Evolutionary conservation across 2,888 invertebrate genomes (phyloP).

Genomic region (Harpagoxenus sublaevis): DNA sequence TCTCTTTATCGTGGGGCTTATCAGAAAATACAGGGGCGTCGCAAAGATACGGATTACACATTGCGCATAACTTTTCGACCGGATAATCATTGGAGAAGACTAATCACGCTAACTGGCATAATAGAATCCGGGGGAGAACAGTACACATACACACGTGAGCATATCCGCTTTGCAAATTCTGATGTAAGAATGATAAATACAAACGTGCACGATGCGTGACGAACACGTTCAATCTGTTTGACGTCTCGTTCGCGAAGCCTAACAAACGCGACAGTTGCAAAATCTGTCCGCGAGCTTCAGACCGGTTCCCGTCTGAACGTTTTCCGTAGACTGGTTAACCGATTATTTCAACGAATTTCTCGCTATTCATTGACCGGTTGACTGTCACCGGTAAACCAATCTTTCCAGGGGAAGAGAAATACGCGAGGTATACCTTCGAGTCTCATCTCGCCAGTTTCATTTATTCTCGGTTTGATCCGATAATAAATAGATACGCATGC

Average conservation of each 20-base stretch:
- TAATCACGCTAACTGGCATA: neutral
- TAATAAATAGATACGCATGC: neutral
- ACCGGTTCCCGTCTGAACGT: neutral
- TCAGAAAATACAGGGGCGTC: neutral
- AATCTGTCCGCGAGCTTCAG: slow-evolving; percentile 20
- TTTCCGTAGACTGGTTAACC: neutral
- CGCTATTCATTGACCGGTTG: slow-evolving; percentile 2
- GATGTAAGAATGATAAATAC: slow-evolving; percentile 31
- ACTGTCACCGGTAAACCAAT: neutral
- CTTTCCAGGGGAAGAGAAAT: no score
- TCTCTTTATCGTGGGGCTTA: neutral
- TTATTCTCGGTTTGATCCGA: neutral
- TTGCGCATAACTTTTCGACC: neutral
- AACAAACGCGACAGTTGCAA: slow-evolving; percentile 34
- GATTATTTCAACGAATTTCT: slow-evolving; percentile 16
- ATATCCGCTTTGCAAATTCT: slow-evolving; percentile 11
- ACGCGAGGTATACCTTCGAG: neutral
- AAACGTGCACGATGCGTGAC: slow-evolving; percentile 19
- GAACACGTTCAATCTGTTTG: slow-evolving; percentile 28
- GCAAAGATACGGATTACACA: slow-evolving; percentile 9
- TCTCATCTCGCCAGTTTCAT: neutral
- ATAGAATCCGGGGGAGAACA: neutral
- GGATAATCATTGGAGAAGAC: neutral
- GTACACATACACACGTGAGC: neutral
- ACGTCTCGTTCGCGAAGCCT: slow-evolving; percentile 38